Evolutionary conservation across 2,888 invertebrate genomes (phyloP).

Genomic region (Leucoma salicis): DNA sequence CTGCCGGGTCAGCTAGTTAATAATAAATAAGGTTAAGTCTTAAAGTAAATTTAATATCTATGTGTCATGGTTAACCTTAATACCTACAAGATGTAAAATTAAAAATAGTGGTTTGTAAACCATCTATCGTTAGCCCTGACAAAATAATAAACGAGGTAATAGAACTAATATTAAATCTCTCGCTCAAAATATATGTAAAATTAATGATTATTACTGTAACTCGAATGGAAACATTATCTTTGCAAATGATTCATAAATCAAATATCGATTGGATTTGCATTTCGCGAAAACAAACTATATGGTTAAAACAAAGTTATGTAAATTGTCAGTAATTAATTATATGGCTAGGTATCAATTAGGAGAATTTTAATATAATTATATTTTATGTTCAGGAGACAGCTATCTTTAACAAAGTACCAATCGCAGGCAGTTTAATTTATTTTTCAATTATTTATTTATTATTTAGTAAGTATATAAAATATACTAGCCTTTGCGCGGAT

Average conservation of each 20-base stretch:
- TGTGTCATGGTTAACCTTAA: slow-evolving; percentile 2
- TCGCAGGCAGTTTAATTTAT: no score
- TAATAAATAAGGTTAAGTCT: no score
- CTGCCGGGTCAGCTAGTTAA: no score
- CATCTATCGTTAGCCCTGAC: not conserved
- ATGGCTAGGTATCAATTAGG: no score
- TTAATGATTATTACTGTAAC: slow-evolving; percentile 19
- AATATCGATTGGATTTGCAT: slow-evolving; percentile 17
- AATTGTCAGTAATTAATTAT: not conserved
- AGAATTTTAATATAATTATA: no score
- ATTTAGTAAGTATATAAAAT: no score
- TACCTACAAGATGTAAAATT: slow-evolving; percentile 5
- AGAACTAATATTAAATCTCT: slow-evolving; percentile 17
- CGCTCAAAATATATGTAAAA: slow-evolving; percentile 10
- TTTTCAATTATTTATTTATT: no score
- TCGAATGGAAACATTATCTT: slow-evolving; percentile 12
- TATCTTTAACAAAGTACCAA: no score
- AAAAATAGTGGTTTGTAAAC: not conserved
- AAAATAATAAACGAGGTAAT: slow-evolving; percentile 14
- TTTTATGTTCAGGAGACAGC: no score
- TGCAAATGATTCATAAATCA: slow-evolving; percentile 14
- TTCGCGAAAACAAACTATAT: slow-evolving; percentile 16
- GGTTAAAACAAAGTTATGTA: not conserved
- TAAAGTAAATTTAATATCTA: not conserved
- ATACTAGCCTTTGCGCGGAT: no score